Conservation (phyloP, 2,888 invertebrate species). For the Leucoptera coffeella region DNA sequence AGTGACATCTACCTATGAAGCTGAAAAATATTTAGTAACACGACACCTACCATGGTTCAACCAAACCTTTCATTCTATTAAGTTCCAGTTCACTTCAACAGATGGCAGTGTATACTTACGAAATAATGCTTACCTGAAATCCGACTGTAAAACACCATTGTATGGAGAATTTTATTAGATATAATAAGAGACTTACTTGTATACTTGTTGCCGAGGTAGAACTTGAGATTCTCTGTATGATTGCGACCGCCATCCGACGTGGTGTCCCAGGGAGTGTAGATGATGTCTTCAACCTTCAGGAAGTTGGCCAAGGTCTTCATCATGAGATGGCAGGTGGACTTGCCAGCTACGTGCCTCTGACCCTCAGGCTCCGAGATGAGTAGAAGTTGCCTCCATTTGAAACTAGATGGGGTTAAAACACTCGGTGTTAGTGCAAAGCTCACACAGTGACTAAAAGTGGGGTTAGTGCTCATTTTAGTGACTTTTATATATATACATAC, state of each 20-base stretch:
- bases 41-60: too few species aligned
- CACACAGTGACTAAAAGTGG: too few species aligned
- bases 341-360: constrained; percentile 61
- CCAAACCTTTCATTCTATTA: too few species aligned
- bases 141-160: too few species aligned
- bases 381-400: constrained; percentile 62
- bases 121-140: too few species aligned
- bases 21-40: too few species aligned
- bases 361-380: constrained; percentile 69
- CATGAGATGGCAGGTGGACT: constrained; percentile 67
- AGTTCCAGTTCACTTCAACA: too few species aligned
- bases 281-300: constrained; percentile 34
- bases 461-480: too few species aligned
- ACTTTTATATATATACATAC: too few species aligned
- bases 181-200: constrained; percentile 76
- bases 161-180: too few species aligned
- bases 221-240: constrained; percentile 56
- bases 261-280: constrained; percentile 57
- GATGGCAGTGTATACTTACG: too few species aligned
- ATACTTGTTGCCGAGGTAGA: constrained; percentile 61
- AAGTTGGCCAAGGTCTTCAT: constrained; percentile 64
- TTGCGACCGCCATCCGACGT: constrained; percentile 46
- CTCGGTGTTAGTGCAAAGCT: constrained; percentile 27
- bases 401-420: constrained; percentile 50
- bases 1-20: too few species aligned